Percentiles rank a stretch among this genome's conserved stretches.
Conservation (phyloP, 2,888 invertebrate genomes). For the Clivina fossor region DNA sequence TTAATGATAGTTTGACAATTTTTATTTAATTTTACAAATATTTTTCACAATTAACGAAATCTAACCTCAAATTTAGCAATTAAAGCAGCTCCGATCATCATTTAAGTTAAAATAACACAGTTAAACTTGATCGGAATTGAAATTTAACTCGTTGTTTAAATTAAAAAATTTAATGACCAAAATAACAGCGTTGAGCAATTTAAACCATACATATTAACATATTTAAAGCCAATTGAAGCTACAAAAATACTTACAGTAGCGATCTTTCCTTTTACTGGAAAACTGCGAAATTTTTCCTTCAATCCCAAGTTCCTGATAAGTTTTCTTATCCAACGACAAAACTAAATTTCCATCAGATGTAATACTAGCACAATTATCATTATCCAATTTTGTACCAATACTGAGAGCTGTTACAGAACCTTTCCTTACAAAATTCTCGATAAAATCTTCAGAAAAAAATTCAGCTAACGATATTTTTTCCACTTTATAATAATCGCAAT, state of each 20-base stretch:
- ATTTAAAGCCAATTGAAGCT: not conserved
- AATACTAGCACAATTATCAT: conserved; percentile 56
- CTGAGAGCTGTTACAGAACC: conserved; percentile 58
- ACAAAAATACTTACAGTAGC: conserved; percentile 55
- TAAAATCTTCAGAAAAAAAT: conserved; percentile 55
- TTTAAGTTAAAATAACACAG: too few relatives aligned
- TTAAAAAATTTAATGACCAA: not conserved
- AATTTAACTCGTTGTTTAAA: not conserved
- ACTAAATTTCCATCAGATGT: conserved; percentile 57
- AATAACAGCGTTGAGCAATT: not conserved
- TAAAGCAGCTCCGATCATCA: too few relatives aligned
- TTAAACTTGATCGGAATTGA: not conserved
- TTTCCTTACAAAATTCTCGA: conserved; percentile 59
- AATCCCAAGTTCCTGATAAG: conserved; percentile 59
- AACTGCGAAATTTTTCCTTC: conserved; percentile 56
- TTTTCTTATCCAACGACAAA: conserved; percentile 55
- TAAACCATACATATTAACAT: not conserved
- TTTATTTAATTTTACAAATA: too few relatives aligned
- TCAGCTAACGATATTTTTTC: conserved; percentile 52
- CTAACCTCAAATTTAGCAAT: too few relatives aligned
- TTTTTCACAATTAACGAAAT: too few relatives aligned
- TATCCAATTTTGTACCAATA: conserved; percentile 55
- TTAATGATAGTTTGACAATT: too few relatives aligned
- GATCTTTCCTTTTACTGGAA: conserved; percentile 50
- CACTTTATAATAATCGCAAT: conserved; percentile 60